Percentiles rank a stretch among this genome's conserved stretches.
Conservation (phyloP, 1,140 invertebrate species). For the Euglossa dilemma region DNA sequence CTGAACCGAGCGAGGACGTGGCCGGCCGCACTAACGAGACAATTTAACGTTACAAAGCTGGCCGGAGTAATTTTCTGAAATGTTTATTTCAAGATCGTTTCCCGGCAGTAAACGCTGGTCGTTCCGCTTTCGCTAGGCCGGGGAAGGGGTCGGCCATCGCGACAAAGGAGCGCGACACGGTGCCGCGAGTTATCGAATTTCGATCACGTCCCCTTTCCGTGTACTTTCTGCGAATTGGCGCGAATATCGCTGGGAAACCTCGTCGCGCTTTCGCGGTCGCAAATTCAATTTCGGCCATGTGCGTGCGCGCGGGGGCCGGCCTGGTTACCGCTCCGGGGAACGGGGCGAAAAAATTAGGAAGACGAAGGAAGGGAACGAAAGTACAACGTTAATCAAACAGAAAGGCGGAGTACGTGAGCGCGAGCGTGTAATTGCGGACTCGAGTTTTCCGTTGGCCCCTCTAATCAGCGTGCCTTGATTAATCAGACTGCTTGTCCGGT, state of each 20-base stretch:
- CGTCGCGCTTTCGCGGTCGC: slow-evolving; percentile 54
- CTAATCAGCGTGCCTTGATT: slow-evolving; percentile 68
- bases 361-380: neutral
- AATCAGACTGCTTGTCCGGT: slow-evolving; percentile 49
- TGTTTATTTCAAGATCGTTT: slow-evolving; percentile 8
- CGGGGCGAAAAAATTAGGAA: neutral
- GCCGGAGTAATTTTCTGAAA: neutral
- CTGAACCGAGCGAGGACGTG: neutral
- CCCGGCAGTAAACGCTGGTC: neutral
- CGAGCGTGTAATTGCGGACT: slow-evolving; percentile 55
- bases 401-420: slow-evolving; percentile 39
- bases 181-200: slow-evolving; percentile 67
- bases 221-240: slow-evolving; percentile 64
- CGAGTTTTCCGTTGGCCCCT: slow-evolving; percentile 49
- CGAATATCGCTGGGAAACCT: slow-evolving; percentile 50
- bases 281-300: slow-evolving; percentile 59
- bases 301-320: slow-evolving; percentile 7
- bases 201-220: slow-evolving; percentile 63
- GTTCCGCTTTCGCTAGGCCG: neutral
- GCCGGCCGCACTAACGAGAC: neutral
- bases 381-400: slow-evolving; percentile 57
- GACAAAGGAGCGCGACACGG: slow-evolving; percentile 15
- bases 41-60: neutral
- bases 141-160: neutral
- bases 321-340: neutral